Base-by-base conservation (phyloP, 92 coral and sea anemone species). In the Chrysogorgia sp. region DNA sequence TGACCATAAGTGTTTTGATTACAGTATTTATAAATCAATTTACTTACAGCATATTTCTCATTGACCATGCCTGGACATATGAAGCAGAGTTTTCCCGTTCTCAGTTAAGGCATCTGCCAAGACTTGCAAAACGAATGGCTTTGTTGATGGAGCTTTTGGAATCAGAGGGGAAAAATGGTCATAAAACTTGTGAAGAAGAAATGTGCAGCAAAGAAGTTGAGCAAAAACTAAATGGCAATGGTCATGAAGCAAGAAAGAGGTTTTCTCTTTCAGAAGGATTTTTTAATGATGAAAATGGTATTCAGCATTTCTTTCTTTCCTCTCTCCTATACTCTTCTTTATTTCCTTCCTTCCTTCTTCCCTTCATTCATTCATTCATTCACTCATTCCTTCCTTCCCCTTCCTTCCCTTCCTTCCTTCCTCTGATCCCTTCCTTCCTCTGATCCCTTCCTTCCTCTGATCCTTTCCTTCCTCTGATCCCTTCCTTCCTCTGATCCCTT, bases 61-160 rank as follows among this genome's bases (percentile, higher is more conserved):
- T 94, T 87, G 98, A 94, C 61, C 98, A 94, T 75, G 97, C 98
- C 20, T 94, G 98, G 98, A 94, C 97, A 0, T 94, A 89, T 53
- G 88, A 91, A 70, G 66, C 82, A 5, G 86, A 87, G 34, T 91
- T 68, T 84, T 96, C 98, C 7, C 85, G 89, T 52, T 45, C 83
- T 26, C 98, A 94, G 34, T 86, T 94, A 48, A 81, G 81, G 47
- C 40, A 74, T 1, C 43, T 90, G 7, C 96, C 97, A 65, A 96
- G 90, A 35, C 84, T 94, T 20, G 90, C 86, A 2, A 90, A 85
- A 52, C 89, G 98, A 67, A 94, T 94, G 98, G 81, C 87, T 32
- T 83, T 86, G 13, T 49, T 94, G 62, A 94, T 94, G 98, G 90
- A 89, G 43, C 19, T 93, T 13, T 4, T 71, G 22, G 37, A 71